Evolutionary conservation across 1,140 invertebrate genomes (phyloP), one percentile per base, ranked within the genome.

Genomic region (Achatina immaculata): DNA sequence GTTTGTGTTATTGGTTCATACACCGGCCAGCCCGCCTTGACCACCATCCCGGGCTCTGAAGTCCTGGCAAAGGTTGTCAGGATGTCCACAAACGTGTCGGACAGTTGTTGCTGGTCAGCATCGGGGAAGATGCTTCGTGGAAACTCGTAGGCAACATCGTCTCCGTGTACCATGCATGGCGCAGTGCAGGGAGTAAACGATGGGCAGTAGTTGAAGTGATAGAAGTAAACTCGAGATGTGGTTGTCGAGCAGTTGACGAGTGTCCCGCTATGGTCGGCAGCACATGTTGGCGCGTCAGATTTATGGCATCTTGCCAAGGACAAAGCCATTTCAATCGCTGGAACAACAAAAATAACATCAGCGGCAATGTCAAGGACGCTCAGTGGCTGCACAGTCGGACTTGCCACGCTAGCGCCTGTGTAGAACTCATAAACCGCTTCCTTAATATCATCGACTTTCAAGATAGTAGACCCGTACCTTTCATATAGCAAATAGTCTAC

Each of bases 141-240:
- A 34, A 78, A 68, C 34, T 45, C 58, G 24, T 43, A 78, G 0
- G 76, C 36, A 21, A 72, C 24, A 3, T 42, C 34, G 14, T 24
- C 21, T 65, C 69, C 55, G 36, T 66, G 40, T 16, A 16, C 24
- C 48, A 72, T 51, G 68, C 78, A 80, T 1, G 45, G 19, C 24
- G 36, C 28, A 0, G 7, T 34, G 68, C 42, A 45, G 0, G 16
- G 19, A 9, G 40, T 34, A 21, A 9, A 6, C 16, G 48, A 36
- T 69, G 78, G 68, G 78, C 78, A 80, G 36, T 80, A 81, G 72
- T 75, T 55, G 14, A 80, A 80, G 7, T 38, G 31, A 45, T 55
- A 80, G 31, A 80, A 28, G 28, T 45, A 80, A 14, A 31, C 19
- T n/a, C 40, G 71, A 19, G 66, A 36, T 74, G 72, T n/a, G 2